Evolutionary conservation across 2,113 vertebrate species (phyloP), one percentile per base, ranked within the genome.

Genomic region (Castor canadensis): DNA sequence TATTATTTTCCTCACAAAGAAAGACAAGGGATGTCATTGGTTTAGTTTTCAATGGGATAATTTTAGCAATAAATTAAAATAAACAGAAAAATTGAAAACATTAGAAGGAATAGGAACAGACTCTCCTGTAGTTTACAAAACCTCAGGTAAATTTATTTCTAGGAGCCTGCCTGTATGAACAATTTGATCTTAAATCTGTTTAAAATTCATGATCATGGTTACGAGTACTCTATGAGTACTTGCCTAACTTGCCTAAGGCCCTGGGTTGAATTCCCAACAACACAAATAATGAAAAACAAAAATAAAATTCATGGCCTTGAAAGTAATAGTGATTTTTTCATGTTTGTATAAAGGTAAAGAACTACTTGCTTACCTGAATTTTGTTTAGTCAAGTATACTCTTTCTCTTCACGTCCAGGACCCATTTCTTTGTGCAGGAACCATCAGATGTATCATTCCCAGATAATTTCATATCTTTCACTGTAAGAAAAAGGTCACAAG

Each of bases 1-100:
- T 88, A 28, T 84, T 76, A 62, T 52, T 86, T 88, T 82, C 32
- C 26, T 92, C n/a, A 82, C 32, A n/a, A n/a, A n/a, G n/a, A 92
- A 7, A 81, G 60, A 76, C 26, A 52, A 62, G 83, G 16, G 13
- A 87, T 87, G 35, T 19, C 24, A 62, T 45, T 72, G 5, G 5
- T 49, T 58, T 69, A 69, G 60, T 13, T 67, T 64, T 90, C 52
- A 35, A 32, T 47, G 49, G 22, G 64, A 86, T 15, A 69, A 54
- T n/a, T 20, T 71, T 91, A 80, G 35, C 9, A n/a, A 26, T 52
- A 35, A 80, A 62, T 69, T 20, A 62, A 86, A 95, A 54, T 54
- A 80, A 45, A 22, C 40, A 77, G 69, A 84, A 30, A 58, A 49
- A 49, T n/a, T 30, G 47, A 64, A 83, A 88, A 26, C 22, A n/a